Evolutionary conservation across 2,888 invertebrate genomes (phyloP), one percentile per base, ranked within the genome.

Genomic region (Callyntrura sp.): DNA sequence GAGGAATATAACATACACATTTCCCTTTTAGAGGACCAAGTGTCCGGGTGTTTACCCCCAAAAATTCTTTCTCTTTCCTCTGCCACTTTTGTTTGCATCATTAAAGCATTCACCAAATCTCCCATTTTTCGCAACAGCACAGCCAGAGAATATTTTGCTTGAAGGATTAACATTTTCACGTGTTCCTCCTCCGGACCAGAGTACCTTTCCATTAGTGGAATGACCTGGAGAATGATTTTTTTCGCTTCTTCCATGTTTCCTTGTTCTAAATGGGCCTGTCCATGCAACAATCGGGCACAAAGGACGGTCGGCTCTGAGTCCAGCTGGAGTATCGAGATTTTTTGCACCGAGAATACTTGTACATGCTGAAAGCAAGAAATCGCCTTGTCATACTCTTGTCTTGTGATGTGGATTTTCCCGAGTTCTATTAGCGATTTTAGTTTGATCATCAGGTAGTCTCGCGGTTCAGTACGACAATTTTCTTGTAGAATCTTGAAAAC

Each of bases 291-390:
- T n/a, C 87, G 35, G 14, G 81, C 45, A 9, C 55, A 48, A 3
- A 87, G 57, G 8, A 81, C 87, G 5, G 70, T 79, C 17, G 79
- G 86, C 43, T 86, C 86, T 0, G 86, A 86, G 43, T 86, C 86
- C 68, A 86, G 35, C 48, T 86, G 23, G 0, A 86, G 35, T 5
- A 45, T 48, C 2, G 79, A 62, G 4, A 86, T 86, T n/a, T 86
- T 86, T 45, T 86, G 86, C 2, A 86, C 86, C 17, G 86, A 62
- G n/a, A 79, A 79, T 3, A 86, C 57, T 68, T 86, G 86, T 4
- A 81, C 86, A 28, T 86, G 86, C 55, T 86, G 86, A n/a, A 65
- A 86, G n/a, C 79, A 86, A 17, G 79, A 79, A 20, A 86, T 68
- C 2, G 86, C 78, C 35, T 79, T 79, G 12, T 86, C 79, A 23